Evolutionary conservation across 1,140 invertebrate genomes (phyloP).

Genomic region (Listronotus oregonensis): DNA sequence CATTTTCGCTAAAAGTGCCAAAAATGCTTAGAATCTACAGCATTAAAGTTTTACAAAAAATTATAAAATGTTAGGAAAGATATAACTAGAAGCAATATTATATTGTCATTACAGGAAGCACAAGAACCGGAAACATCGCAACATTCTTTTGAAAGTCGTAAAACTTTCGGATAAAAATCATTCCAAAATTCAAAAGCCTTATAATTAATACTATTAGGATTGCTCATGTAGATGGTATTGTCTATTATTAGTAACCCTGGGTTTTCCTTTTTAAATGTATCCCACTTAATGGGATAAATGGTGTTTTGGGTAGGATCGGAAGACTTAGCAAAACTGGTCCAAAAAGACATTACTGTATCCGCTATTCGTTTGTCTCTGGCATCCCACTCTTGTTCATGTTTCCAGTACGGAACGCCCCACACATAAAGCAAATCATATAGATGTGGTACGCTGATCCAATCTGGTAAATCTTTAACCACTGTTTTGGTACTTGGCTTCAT

Average conservation of each 20-base stretch:
- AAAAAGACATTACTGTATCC: constrained; percentile 76
- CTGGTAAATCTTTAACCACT: constrained; percentile 66
- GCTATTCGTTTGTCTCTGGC: constrained; percentile 74
- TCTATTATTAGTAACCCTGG: constrained; percentile 74
- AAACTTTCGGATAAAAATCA: constrained; percentile 75
- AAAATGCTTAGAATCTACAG: too few relatives aligned
- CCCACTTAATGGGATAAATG: constrained; percentile 71
- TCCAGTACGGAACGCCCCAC: constrained; percentile 75
- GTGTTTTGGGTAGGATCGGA: constrained; percentile 71
- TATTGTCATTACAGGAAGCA: neutral
- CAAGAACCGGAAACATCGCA: constrained; percentile 62
- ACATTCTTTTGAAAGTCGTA: constrained; percentile 70
- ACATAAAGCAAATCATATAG: constrained; percentile 78
- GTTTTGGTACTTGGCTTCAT: constrained; percentile 69
- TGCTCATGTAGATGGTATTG: constrained; percentile 74
- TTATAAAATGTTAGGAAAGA: too few relatives aligned
- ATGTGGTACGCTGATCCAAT: constrained; percentile 77
- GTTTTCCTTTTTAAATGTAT: constrained; percentile 63
- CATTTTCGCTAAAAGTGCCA: too few relatives aligned
- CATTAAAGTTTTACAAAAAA: too few relatives aligned
- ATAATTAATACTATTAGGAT: constrained; percentile 68
- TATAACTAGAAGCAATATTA: too few relatives aligned
- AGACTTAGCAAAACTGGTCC: constrained; percentile 73
- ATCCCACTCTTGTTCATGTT: constrained; percentile 66
- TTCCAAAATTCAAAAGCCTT: constrained; percentile 81